Evolutionary conservation across 1,140 invertebrate species (phyloP).

Genomic region (Drosophila kohkoa): DNA sequence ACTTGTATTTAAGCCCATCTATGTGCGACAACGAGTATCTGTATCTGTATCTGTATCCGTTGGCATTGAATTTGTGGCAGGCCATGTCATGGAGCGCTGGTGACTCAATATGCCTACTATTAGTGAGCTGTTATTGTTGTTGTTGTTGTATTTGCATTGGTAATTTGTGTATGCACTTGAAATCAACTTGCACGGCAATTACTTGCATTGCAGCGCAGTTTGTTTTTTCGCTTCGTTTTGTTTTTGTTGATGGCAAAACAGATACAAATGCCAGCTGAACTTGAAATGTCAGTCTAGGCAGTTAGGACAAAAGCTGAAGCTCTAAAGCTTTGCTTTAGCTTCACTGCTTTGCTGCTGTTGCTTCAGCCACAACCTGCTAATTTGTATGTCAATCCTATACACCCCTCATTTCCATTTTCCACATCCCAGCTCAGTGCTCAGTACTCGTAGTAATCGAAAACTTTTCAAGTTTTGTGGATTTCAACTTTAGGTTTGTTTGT

Average conservation of each 20-base stretch:
- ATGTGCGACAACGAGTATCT: conserved; percentile 19
- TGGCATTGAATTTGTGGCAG: conserved; percentile 63
- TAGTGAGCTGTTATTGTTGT: conserved; percentile 45
- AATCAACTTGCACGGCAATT: conserved; percentile 54
- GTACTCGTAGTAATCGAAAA: conserved; percentile 13
- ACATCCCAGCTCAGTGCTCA: not conserved
- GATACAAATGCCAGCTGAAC: conserved; percentile 63
- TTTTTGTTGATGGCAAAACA: conserved; percentile 22
- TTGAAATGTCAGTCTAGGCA: conserved; percentile 60
- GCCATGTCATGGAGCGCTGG: conserved; percentile 48
- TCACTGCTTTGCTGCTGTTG: not conserved
- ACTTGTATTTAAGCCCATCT: conserved; percentile 57
- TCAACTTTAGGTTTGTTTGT: conserved; percentile 20
- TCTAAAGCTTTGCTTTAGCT: not conserved
- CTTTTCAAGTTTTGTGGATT: conserved; percentile 28
- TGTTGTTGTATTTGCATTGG: conserved; percentile 67
- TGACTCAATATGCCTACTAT: conserved; percentile 78
- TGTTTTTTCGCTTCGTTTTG: not conserved
- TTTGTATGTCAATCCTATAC: conserved; percentile 69
- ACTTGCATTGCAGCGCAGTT: conserved; percentile 41
- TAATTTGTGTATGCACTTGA: conserved; percentile 81
- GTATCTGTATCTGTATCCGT: conserved; percentile 62
- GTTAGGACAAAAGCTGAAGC: conserved; percentile 28
- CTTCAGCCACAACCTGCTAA: conserved; percentile 56
- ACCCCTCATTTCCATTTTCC: conserved; percentile 6